Conservation (phyloP, 2,888 invertebrate genomes). For the Spicauda simplicius region DNA sequence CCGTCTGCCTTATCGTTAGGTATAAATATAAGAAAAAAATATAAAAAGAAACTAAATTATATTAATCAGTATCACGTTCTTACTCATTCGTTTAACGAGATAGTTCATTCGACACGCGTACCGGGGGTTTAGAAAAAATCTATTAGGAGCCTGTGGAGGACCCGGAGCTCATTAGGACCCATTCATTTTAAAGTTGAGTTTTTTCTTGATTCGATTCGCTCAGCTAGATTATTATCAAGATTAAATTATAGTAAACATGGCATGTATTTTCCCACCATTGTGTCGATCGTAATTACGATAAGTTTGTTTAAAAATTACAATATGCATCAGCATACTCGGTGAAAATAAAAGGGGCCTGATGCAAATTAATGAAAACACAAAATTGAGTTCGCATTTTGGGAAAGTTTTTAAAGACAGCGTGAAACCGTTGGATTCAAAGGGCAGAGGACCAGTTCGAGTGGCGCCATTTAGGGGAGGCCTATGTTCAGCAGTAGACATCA, state of each 20-base stretch:
- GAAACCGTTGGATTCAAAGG: too few relatives aligned
- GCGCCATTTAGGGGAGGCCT: too few relatives aligned
- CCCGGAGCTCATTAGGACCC: slow-evolving; percentile 58
- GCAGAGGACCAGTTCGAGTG: too few relatives aligned
- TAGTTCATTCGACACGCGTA: slow-evolving; percentile 68
- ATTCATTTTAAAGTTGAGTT: slow-evolving; percentile 58
- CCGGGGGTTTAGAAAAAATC: slow-evolving; percentile 42
- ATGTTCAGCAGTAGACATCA: too few relatives aligned
- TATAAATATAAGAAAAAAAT: too few relatives aligned
- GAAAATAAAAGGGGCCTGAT: too few relatives aligned
- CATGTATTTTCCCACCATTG: neutral
- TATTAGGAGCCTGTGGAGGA: slow-evolving; percentile 42
- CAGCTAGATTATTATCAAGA: slow-evolving; percentile 9
- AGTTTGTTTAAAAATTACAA: neutral
- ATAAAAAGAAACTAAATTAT: neutral
- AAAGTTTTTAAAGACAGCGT: too few relatives aligned
- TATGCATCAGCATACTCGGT: too few relatives aligned
- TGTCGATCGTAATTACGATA: neutral
- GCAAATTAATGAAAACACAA: too few relatives aligned
- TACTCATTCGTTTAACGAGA: slow-evolving; percentile 57
- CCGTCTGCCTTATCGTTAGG: too few relatives aligned
- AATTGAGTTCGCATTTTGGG: too few relatives aligned
- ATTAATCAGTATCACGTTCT: slow-evolving; percentile 65
- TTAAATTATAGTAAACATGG: neutral
- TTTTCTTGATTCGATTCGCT: slow-evolving; percentile 52